Evolutionary conservation across 2,113 vertebrate genomes (phyloP).

Genomic region (Rhadina sibilatrix): DNA sequence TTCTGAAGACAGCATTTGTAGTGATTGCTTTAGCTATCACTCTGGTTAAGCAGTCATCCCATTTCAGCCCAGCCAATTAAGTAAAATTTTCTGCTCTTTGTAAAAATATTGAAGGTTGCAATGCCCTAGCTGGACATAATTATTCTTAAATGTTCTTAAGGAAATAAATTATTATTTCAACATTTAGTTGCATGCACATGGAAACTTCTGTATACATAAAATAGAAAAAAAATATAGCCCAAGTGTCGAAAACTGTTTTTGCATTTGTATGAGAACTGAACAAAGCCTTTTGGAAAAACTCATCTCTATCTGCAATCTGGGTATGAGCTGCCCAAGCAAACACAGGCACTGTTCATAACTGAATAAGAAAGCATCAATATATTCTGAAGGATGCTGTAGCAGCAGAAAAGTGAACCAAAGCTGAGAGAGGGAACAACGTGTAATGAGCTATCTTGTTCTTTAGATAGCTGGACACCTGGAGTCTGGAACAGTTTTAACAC

Average conservation of each 20-base stretch:
- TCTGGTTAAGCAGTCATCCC: not conserved
- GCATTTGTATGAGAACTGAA: not conserved
- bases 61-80: not conserved
- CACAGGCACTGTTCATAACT: not conserved
- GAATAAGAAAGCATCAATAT: not conserved
- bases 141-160: too few relatives aligned
- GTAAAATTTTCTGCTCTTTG: not conserved
- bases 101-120: not conserved
- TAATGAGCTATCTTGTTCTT: not conserved
- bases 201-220: not conserved
- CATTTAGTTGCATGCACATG: not conserved
- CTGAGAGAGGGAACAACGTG: not conserved
- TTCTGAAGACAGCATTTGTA: not conserved
- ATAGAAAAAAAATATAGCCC: not conserved
- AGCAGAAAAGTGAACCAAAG: not conserved
- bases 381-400: not conserved
- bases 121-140: not conserved
- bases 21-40: not conserved
- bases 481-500: not conserved
- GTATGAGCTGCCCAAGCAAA: not conserved
- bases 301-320: not conserved
- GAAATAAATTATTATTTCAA: not conserved
- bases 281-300: not conserved
- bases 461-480: not conserved
- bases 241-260: not conserved